These are phyloP conservation scores for Reticulitermes lucifugus DNA, from an alignment of 2,888 invertebrate genomes.

Conservation along the genomic window DNA sequence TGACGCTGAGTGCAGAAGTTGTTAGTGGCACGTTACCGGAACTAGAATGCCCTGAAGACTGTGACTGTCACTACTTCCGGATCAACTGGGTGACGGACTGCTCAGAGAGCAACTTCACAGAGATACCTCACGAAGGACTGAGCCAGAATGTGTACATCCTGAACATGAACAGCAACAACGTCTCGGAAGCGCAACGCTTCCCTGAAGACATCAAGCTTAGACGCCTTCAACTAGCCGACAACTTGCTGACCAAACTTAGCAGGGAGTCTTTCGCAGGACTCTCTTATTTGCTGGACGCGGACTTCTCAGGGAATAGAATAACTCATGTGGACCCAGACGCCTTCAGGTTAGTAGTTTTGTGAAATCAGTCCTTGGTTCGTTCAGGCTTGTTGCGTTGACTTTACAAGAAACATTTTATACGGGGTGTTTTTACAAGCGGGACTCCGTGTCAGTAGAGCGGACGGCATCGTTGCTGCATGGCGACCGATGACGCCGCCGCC, in stretches of 20 bases:
- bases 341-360: constrained; percentile 67
- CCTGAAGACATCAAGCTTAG: constrained; percentile 77
- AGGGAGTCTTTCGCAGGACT: constrained; percentile 73
- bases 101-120: constrained; percentile 78
- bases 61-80: constrained; percentile 80
- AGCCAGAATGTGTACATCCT: constrained; percentile 77
- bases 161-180: constrained; percentile 77
- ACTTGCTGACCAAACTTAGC: constrained; percentile 70
- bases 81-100: constrained; percentile 84
- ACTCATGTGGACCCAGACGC: constrained; percentile 73
- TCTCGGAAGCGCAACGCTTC: constrained; percentile 71
- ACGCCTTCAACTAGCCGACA: constrained; percentile 76
- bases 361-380: no score
- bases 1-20: neutral
- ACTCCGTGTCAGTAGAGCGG: no score
- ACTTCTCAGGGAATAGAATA: constrained; percentile 76
- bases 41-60: constrained; percentile 76
- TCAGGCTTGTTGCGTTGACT: no score
- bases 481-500: no score
- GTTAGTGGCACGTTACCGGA: constrained; percentile 68
- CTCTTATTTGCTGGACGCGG: constrained; percentile 76
- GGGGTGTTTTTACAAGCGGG: no score
- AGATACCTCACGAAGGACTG: constrained; percentile 73
- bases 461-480: no score
- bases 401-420: no score